Evolutionary conservation across 2,888 invertebrate genomes (phyloP), one percentile per base, ranked within the genome.

Genomic region (Antheraea yamamai): DNA sequence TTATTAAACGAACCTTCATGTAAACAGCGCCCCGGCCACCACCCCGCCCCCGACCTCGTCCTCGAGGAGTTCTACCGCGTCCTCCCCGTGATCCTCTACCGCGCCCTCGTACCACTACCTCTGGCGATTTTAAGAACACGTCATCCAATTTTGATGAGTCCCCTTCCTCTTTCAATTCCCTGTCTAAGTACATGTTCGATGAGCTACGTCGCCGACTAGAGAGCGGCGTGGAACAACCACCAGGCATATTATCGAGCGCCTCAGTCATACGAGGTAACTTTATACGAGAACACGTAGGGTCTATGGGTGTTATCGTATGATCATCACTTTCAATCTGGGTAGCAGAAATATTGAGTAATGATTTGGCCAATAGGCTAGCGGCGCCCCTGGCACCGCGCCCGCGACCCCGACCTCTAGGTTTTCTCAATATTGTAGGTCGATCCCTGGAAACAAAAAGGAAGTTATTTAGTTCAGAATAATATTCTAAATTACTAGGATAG

Each of bases 241-340:
- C 87, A 1, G 91, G 91, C 84, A 92, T 90, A 74, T 94, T 92
- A 78, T 94, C 93, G 6, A 94, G 84, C 4, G 93, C 94, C 78
- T 94, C 95, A 3, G 94, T 94, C 92, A 94, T 91, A 0, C 94
- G 87, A n/a, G 94, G 94, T 72, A 93, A 85, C 78, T 94, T 94
- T 76, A 94, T 90, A 51, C 94, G 85, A n/a, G 93, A 92, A 78
- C 93, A 93, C 3, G 91, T 94, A 2, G 94, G 93, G 81, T 95
- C 95, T 39, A 93, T 89, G 2, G 88, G 86, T 14, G 68, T 55
- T 61, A 47, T 30, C 14, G 58, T 71, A 2, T 30, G 74, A 20
- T 75, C 74, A 4, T 75, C 74, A 20, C 39, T 55, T 8, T 73
- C 73, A 66, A 10, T 66, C 23, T 61, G 12, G 26, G 26, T 66